Percentiles rank a stretch among this genome's conserved stretches.
phyloP scores from a whole-genome alignment of 2,797 vertebrate genomes.

The Paramormyrops hopkinsi region DNA sequence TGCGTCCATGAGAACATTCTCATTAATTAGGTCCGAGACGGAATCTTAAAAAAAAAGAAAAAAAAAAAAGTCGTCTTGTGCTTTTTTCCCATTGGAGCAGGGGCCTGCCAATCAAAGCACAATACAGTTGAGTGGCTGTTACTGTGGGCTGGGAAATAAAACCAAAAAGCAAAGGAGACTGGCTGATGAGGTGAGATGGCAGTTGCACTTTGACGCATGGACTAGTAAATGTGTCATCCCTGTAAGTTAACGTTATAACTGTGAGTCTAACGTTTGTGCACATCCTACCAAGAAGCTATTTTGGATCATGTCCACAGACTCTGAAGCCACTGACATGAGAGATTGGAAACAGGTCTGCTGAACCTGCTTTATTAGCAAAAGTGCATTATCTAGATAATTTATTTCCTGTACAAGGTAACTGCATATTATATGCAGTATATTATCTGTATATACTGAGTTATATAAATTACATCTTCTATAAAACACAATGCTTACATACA shows the following conservation, averaged over 20 bases:
- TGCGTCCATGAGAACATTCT: background rate
- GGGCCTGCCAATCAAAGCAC: background rate
- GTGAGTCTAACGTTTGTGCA: background rate
- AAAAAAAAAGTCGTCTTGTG: background rate
- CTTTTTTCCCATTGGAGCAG: background rate
- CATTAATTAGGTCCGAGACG: background rate
- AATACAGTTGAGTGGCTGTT: background rate
- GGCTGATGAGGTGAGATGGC: background rate
- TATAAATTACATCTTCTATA: conserved; percentile 5
- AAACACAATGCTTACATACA: conserved; percentile 8
- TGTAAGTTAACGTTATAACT: background rate
- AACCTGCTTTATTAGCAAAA: conserved; percentile 1
- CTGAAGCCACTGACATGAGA: background rate
- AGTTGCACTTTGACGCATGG: background rate
- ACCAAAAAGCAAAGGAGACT: background rate
- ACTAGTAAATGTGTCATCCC: background rate
- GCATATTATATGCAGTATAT: conserved; percentile 11
- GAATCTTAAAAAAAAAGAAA: background rate
- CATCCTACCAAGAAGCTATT: background rate
- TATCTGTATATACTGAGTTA: background rate
- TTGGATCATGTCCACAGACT: conserved; percentile 7
- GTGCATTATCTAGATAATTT: conserved; percentile 1
- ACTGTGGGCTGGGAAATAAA: background rate
- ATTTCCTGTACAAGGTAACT: conserved; percentile 4
- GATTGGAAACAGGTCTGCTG: background rate